phyloP scores from a whole-genome alignment of 2,888 invertebrate genomes.

The Philereme transversata region DNA sequence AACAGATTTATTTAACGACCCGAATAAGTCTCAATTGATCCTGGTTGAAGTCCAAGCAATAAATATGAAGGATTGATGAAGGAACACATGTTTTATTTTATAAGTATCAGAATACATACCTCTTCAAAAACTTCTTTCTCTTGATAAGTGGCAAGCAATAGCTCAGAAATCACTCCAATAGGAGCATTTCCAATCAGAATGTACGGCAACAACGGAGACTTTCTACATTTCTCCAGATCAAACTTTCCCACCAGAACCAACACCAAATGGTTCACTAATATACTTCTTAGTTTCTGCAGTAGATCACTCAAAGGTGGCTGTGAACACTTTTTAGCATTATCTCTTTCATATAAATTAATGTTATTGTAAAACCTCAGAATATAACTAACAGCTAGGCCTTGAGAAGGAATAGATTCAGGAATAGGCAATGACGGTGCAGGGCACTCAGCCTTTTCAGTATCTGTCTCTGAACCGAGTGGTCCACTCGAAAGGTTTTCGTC shows the following conservation, averaged over 20 bases:
- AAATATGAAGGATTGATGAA: neutral
- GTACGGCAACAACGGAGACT: slow-evolving; percentile 87
- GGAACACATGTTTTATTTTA: neutral
- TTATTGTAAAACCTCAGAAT: slow-evolving; percentile 85
- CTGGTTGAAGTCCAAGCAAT: slow-evolving; percentile 12
- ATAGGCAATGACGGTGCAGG: slow-evolving; percentile 75
- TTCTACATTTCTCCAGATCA: slow-evolving; percentile 76
- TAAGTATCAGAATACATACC: slow-evolving; percentile 49
- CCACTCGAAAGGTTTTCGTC: slow-evolving; percentile 67
- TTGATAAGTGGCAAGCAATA: slow-evolving; percentile 85
- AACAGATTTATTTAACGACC: neutral
- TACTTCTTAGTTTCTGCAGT: slow-evolving; percentile 82
- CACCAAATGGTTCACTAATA: slow-evolving; percentile 84
- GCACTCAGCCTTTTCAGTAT: slow-evolving; percentile 69
- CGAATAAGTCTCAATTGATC: neutral
- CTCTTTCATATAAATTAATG: slow-evolving; percentile 89
- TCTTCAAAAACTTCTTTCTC: slow-evolving; percentile 84
- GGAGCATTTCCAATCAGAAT: slow-evolving; percentile 89
- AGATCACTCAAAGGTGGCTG: slow-evolving; percentile 89
- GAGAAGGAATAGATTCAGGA: slow-evolving; percentile 67
- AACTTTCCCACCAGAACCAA: slow-evolving; percentile 82
- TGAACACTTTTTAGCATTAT: slow-evolving; percentile 90
- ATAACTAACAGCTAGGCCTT: slow-evolving; percentile 76
- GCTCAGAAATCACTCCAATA: slow-evolving; percentile 88
- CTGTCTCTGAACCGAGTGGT: slow-evolving; percentile 61